Base-by-base conservation (phyloP, 2,797 vertebrate genomes). In the Morus bassanus region DNA sequence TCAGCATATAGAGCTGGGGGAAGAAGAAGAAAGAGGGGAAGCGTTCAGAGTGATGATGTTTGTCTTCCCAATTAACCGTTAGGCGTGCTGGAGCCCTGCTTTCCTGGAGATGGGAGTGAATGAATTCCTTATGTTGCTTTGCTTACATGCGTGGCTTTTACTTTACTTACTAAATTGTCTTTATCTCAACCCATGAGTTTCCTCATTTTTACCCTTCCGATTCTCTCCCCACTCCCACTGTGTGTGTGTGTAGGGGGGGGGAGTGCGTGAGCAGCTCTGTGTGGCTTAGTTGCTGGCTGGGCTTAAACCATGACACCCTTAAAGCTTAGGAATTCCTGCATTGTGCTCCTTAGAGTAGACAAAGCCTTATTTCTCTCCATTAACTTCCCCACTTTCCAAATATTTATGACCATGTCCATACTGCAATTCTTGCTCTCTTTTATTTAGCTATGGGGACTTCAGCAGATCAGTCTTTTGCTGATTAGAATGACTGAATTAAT, bases 41-140 rank as follows among this genome's bases (percentile, higher is more conserved):
- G 1, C 45, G 21, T 74, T 85, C 3, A 4, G 35, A 50, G 18
- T 31, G 14, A 43, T 22, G 31, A 8, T 2, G 2, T 41, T 79
- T 64, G 31, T 64, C 50, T 56, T 79, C 35, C 10, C 41, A 35
- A 35, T 43, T 35, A 5, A 14, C 4, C 0, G 0, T 50, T 50
- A 56, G 0, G 0, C 0, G 0, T 88, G 25, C 7, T 31, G 25
- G 21, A 64, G 3, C n/a, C 67, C 31, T 43, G 35, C 12, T 37
- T 18, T 73, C 60, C 76, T 59, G 68, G 37, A 15, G 14, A 37
- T 37, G 35, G 39, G 4, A 2, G 16, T 19, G 45, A 88, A 50
- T n/a, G 1, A 57, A 64, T 70, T 50, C 9, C 27, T 83, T 50
- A 1, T 19, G 50, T 35, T 83, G 16, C 9, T 59, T 59, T 53